These are phyloP conservation scores for Thripadectes ignobilis DNA, from an alignment of 2,797 vertebrate species.

Conservation along the genomic window DNA sequence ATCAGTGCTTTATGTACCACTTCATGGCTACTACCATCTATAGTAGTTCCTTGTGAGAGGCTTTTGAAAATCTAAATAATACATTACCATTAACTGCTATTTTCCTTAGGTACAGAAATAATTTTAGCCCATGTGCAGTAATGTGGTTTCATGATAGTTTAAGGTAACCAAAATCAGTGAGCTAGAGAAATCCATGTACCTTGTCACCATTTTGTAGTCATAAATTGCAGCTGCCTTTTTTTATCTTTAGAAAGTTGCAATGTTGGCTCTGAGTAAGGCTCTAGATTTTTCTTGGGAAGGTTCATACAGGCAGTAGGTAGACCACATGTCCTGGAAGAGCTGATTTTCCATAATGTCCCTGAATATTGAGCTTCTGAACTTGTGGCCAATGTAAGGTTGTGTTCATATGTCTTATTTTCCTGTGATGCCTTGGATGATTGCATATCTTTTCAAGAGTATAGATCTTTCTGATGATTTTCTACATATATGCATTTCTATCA, in stretches of 20 bases:
- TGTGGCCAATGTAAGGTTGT: background rate
- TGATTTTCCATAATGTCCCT: background rate
- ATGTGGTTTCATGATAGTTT: background rate
- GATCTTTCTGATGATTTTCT: background rate
- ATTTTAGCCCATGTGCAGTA: background rate
- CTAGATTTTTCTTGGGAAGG: background rate
- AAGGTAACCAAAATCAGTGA: background rate
- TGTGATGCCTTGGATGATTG: background rate
- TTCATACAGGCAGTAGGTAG: background rate
- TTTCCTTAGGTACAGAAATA: background rate
- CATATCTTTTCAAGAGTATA: background rate
- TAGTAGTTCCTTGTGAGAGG: background rate
- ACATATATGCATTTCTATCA: background rate
- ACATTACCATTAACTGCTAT: background rate
- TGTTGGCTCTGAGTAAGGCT: background rate
- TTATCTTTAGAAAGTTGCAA: background rate
- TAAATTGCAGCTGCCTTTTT: background rate
- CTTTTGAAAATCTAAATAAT: background rate
- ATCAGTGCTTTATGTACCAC: background rate
- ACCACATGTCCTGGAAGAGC: background rate
- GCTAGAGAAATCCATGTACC: background rate
- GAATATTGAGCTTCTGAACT: background rate
- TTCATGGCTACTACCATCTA: background rate
- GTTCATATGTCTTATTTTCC: background rate
- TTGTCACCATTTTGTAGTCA: background rate